Evolutionary conservation across 2,888 invertebrate genomes (phyloP).

Genomic region (Alloplasta piceator): DNA sequence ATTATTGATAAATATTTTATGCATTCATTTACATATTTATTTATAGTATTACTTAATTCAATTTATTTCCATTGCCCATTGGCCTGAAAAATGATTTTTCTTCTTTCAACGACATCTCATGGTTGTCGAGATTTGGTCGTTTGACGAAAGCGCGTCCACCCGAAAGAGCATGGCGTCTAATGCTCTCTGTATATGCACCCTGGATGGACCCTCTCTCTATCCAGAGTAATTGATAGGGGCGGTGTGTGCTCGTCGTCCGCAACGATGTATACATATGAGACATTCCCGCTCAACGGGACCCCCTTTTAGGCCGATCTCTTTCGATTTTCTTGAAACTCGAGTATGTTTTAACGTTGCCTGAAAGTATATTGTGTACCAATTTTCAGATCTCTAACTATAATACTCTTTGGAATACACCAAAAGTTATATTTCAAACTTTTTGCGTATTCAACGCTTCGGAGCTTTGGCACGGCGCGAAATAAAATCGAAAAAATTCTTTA

Average conservation of each 20-base stretch:
- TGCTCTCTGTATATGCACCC: background rate
- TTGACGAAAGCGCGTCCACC: conserved; percentile 40
- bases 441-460: no score
- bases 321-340: no score
- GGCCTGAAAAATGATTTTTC: conserved; percentile 34
- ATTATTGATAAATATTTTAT: background rate
- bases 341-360: no score
- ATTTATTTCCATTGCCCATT: no score
- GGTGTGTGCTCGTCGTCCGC: conserved; percentile 53
- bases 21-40: background rate
- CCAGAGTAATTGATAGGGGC: conserved; percentile 64
- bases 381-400: no score
- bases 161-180: conserved; percentile 35
- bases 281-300: no score
- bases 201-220: conserved; percentile 16
- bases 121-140: conserved; percentile 15
- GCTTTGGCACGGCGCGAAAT: no score
- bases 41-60: background rate
- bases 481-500: no score
- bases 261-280: conserved; percentile 24
- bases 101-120: conserved; percentile 13
- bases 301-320: no score
- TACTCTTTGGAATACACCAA: no score
- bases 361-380: no score
- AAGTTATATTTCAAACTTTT: no score